Conservation (phyloP, 2,113 vertebrate genomes). For the Sinocyclocheilus rhinocerous region DNA sequence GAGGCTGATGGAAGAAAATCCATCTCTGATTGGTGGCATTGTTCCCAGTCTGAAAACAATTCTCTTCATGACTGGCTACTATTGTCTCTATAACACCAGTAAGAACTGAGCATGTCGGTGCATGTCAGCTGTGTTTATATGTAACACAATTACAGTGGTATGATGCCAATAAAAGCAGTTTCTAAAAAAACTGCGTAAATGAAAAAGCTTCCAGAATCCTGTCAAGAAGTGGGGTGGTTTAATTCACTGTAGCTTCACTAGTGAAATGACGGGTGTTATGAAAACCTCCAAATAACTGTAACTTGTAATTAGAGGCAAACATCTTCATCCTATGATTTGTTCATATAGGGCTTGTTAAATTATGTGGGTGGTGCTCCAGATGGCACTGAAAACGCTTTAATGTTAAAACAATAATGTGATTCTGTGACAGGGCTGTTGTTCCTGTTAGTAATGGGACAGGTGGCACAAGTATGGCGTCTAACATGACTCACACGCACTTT, state of each 20-base stretch:
- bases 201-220: background rate
- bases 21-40: constrained; percentile 11
- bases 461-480: constrained; percentile 27
- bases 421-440: constrained; percentile 27
- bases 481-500: constrained; percentile 36
- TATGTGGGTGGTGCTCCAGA: constrained; percentile 28
- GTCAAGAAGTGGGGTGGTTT: background rate
- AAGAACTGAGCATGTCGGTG: too few relatives aligned
- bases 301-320: background rate
- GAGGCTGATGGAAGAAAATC: constrained; percentile 13
- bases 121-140: background rate
- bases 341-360: background rate
- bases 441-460: constrained; percentile 43
- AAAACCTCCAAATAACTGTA: background rate
- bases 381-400: constrained; percentile 41
- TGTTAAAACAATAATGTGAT: constrained; percentile 29
- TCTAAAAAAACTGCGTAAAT: background rate
- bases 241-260: background rate
- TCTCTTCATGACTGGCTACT: background rate
- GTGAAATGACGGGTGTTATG: background rate
- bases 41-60: background rate
- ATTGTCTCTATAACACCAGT: background rate
- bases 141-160: constrained; percentile 5
- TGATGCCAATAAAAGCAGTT: background rate
- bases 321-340: constrained; percentile 15